Conservation (phyloP, 1,140 invertebrate genomes). For the Sipha flava region DNA sequence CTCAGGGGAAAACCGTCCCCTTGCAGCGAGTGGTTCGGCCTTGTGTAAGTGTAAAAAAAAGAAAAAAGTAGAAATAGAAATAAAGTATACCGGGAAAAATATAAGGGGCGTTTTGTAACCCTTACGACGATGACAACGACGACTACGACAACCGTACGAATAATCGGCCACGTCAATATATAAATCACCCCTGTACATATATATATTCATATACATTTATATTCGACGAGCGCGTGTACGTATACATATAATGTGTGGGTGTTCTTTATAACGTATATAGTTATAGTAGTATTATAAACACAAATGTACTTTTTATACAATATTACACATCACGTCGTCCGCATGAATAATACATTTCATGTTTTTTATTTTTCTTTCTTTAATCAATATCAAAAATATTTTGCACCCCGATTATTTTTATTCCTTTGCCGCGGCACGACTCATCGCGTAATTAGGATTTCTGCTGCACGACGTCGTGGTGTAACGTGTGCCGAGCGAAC, state of each 20-base stretch:
- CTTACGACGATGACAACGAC: neutral
- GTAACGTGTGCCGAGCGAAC: too few relatives aligned
- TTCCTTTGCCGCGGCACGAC: neutral
- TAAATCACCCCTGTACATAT: neutral
- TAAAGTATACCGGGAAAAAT: neutral
- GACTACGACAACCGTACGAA: neutral
- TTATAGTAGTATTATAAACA: too few relatives aligned
- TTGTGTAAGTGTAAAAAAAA: neutral
- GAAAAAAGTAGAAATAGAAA: neutral
- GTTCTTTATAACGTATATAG: too few relatives aligned
- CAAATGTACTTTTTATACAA: neutral
- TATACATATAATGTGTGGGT: neutral
- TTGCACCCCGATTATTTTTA: neutral
- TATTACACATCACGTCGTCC: neutral
- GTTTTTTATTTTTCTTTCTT: neutral
- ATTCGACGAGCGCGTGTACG: too few relatives aligned
- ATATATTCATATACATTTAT: too few relatives aligned
- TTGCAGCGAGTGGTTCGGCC: neutral
- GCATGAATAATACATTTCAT: neutral
- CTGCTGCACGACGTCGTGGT: too few relatives aligned
- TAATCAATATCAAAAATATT: neutral
- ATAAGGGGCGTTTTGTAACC: neutral
- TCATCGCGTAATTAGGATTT: too few relatives aligned
- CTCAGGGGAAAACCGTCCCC: neutral
- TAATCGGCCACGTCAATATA: constrained; percentile 13